Base-by-base conservation (phyloP, 2,113 vertebrate genomes). In the Siniperca knerii region DNA sequence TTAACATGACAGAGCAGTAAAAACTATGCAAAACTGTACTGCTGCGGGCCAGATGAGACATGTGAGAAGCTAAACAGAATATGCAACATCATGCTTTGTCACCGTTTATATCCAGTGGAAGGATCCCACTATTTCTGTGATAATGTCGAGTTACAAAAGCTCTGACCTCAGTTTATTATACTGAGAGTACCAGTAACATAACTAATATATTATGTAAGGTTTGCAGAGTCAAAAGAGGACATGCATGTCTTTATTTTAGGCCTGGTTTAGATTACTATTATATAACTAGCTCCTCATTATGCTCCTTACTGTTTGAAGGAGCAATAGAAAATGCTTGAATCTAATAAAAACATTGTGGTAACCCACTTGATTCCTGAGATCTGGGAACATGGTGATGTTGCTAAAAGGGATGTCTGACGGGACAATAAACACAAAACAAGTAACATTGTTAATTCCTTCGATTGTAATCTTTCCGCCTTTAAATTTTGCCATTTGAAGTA, bases 31-130 rank as follows among this genome's bases (percentile, higher is more conserved):
- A 33, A 20, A 40, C 13, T 55, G 1, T 3, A 0, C 9, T 57
- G 82, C 75, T 8, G 55, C 61, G 13, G 40, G 18, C 0, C 65
- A 46, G 90, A 89, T 86, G 84, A 82, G 77, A 72, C 29, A 18
- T 0, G 2, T 0, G 7, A 33, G 13, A 16, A 37, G 40, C 75
- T 60, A 4, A 58, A 71, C 6, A 1, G 23, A 7, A 44, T 6
- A 25, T 25, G 25, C 25, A 48, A 40, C 66, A 37, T 66, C 2
- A 25, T 8, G 21, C 71, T 60, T 35, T 37, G 65, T 82, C n/a
- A 73, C 60, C 60, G 54, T 79, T 75, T 52, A 23, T 42, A 37
- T 55, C 15, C 42, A 16, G 54, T 20, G 44, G 23, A 16, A 37
- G 37, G n/a, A 62, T 33, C 10, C 46, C 4, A 16, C 48, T 2